Base-by-base conservation (phyloP, 2,113 vertebrate genomes). In the Pao palembangensis region DNA sequence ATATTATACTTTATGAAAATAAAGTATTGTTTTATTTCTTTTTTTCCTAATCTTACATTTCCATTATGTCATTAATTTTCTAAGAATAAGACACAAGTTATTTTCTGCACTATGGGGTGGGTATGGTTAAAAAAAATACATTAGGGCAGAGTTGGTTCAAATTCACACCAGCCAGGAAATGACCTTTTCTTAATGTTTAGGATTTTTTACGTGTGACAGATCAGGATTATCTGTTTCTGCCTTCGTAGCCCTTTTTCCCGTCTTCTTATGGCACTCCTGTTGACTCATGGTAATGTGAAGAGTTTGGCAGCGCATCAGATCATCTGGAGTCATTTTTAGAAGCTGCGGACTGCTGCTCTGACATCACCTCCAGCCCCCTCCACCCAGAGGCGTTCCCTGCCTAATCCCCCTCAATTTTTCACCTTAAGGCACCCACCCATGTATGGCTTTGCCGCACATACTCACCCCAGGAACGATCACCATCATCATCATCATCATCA, bases 251-350 rank as follows among this genome's bases (percentile, higher is more conserved):
- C 61, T 51, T 75, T 80, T 64, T 63, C 50, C 42, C 47, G 28
- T 72, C 62, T 51, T 61, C 65, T 69, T 64, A 13, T 67, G 48
- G 55, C 56, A 23, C 57, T 64, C 44, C 76, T 76, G 79, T 84
- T 64, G 69, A 78, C 79, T 84, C 76, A 74, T 56, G 76, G 84
- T 85, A 88, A 89, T 84, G 69, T 86, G 82, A 87, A 77, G 74
- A 83, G 73, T 76, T 80, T 70, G 64, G 69, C 75, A 51, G 43
- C 4, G 48, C 58, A 64, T 77, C 71, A 85, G 21, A 80, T 83
- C 75, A 82, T 83, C 81, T 70, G 71, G 76, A 83, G 82, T 66
- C 69, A 82, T 81, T 85, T 85, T 83, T 83, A 86, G 85, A 80
- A 79, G 49, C 71, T 64, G 59, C 54, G 55, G 65, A 75, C 61